Evolutionary conservation across 2,888 invertebrate genomes (phyloP).

Genomic region (Drosophila phalerata): DNA sequence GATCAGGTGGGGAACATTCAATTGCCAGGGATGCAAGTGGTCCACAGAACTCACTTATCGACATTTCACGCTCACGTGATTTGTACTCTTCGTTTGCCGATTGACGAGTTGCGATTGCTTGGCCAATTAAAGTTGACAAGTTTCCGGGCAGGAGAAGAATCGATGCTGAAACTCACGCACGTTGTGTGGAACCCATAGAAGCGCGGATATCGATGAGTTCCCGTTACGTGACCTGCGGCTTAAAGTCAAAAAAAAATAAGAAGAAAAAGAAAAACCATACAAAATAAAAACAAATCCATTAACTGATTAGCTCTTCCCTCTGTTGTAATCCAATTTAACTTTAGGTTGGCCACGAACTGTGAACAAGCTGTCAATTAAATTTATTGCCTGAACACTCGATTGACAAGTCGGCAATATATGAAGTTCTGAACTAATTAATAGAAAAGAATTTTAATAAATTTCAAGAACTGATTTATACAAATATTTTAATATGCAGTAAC

Average conservation of each 20-base stretch:
- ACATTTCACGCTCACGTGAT: slow-evolving; percentile 48
- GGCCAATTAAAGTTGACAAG: slow-evolving; percentile 51
- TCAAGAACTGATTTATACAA: neutral
- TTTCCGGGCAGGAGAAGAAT: neutral
- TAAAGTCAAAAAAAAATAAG: slow-evolving; percentile 11
- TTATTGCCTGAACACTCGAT: slow-evolving; percentile 17
- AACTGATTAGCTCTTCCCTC: slow-evolving; percentile 62
- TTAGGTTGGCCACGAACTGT: neutral
- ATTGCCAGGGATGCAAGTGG: slow-evolving; percentile 14
- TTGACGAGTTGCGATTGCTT: slow-evolving; percentile 36
- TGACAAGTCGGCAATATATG: slow-evolving; percentile 18
- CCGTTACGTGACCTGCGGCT: slow-evolving; percentile 47
- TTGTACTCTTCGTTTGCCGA: slow-evolving; percentile 22
- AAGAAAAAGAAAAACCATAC: neutral
- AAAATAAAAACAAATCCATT: slow-evolving; percentile 42
- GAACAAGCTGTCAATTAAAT: slow-evolving; percentile 7
- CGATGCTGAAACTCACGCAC: slow-evolving; percentile 25
- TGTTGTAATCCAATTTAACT: slow-evolving; percentile 21
- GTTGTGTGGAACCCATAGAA: slow-evolving; percentile 6
- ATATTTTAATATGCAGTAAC: neutral
- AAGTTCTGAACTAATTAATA: neutral
- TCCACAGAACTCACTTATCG: slow-evolving; percentile 39
- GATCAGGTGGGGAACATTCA: neutral
- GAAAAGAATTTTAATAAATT: neutral
- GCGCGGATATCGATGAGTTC: slow-evolving; percentile 4